Evolutionary conservation across 1,140 invertebrate genomes (phyloP).

Genomic region (Nebria ingens): DNA sequence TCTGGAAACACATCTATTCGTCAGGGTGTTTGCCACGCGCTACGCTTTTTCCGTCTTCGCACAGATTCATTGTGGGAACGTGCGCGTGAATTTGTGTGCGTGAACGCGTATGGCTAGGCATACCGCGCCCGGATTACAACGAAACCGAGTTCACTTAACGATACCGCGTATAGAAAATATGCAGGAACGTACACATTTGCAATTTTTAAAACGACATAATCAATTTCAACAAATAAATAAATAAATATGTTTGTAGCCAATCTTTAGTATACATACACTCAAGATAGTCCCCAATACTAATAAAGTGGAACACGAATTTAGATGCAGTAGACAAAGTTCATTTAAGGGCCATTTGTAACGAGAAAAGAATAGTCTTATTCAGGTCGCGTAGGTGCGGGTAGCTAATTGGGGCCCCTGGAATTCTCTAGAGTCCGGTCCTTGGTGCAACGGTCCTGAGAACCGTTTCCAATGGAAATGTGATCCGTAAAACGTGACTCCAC

Average conservation of each 20-base stretch:
- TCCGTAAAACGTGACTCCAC: slow-evolving; percentile 5
- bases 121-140: neutral
- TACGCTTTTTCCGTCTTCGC: too few relatives aligned
- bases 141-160: slow-evolving; percentile 5
- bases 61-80: neutral
- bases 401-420: slow-evolving; percentile 2
- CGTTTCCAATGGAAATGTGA: slow-evolving; percentile 4
- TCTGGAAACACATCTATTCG: too few relatives aligned
- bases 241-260: neutral
- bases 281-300: neutral
- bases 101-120: neutral
- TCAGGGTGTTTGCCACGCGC: too few relatives aligned
- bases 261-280: neutral
- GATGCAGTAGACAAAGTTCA: too few relatives aligned
- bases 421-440: neutral
- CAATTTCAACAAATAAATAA: neutral
- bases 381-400: neutral
- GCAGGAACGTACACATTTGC: neutral
- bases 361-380: neutral
- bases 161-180: neutral
- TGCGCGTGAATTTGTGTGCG: slow-evolving; percentile 3
- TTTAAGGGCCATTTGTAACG: neutral
- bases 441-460: neutral
- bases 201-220: neutral
- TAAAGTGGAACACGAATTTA: too few relatives aligned